Evolutionary conservation across 2,797 vertebrate genomes (phyloP), one percentile per base, ranked within the genome.

Genomic region (Darevskia mixta): DNA sequence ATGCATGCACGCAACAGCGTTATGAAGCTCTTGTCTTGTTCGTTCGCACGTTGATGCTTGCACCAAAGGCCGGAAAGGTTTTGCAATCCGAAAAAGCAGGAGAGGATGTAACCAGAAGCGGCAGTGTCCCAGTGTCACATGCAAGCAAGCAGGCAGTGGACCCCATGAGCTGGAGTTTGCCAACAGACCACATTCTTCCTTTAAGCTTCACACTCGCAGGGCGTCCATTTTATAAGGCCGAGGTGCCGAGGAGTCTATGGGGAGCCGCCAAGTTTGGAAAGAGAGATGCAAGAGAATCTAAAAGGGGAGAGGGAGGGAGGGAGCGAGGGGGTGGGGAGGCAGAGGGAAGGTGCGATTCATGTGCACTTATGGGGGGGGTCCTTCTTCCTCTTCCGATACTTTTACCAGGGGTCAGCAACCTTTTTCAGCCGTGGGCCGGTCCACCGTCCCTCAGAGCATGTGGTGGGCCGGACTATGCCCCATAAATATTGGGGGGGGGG

Each of bases 241-340:
- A 93, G 91, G 94, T 94, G 94, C 94, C 88, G 17, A 73, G 82
- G 88, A 89, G 93, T 95, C 94, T 92, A 87, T 4, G 73, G 66
- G 88, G 85, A 89, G 11, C n/a, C 2, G 58, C 78, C 93, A 91
- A 82, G 76, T 86, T 81, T 49, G 49, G 86, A 82, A 87, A 86
- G 86, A 83, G 87, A 86, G 89, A 86, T 15, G 86, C 2, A 20
- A 35, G 23, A 0, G 32, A 45, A 77, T 64, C 69, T 23, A 27
- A 61, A 4, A 69, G 69, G 0, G 45, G 45, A 86, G 75, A 17
- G 64, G 85, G 27, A 35, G n/a, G 32, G 29, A 35, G 15, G 69
- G 55, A 4, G 13, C 8, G 3, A 7, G 55, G 11, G 18, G 5
- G 27, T 10, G 49, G 41, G 77, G 29, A 49, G 18, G 5, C 32